Conservation (phyloP, 64 coral and sea anemone species). For the Porites australiensis region DNA sequence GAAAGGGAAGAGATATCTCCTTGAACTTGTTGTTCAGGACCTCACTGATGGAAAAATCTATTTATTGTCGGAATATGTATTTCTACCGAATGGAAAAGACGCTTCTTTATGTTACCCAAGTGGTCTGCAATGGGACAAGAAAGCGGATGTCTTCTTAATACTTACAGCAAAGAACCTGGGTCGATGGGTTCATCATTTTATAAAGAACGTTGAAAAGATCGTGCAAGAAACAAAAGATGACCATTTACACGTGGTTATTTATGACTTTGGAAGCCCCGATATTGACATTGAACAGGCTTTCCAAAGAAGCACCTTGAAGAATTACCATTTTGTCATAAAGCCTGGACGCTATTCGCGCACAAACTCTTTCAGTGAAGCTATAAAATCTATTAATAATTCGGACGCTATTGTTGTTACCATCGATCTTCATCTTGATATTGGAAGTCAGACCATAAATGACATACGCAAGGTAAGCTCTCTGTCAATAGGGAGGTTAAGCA, state of each 20-base stretch:
- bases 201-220: slow-evolving; percentile 37
- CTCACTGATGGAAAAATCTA: neutral
- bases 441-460: slow-evolving; percentile 46
- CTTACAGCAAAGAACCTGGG: slow-evolving; percentile 41
- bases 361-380: neutral
- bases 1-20: slow-evolving; percentile 6
- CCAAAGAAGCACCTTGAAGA: neutral
- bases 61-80: slow-evolving; percentile 31
- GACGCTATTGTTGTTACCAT: slow-evolving; percentile 44
- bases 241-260: slow-evolving; percentile 13
- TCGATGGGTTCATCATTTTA: slow-evolving; percentile 44
- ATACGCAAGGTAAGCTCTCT: slow-evolving; percentile 27
- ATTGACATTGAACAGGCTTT: neutral
- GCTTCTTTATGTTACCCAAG: slow-evolving; percentile 13
- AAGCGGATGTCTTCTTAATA: slow-evolving; percentile 7
- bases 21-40: slow-evolving; percentile 16
- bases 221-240: slow-evolving; percentile 43
- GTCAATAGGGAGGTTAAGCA: too few species aligned
- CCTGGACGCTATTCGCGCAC: neutral
- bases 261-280: slow-evolving; percentile 23
- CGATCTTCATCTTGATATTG: slow-evolving; percentile 37
- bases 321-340: neutral
- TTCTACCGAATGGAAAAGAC: slow-evolving; percentile 1
- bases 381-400: neutral
- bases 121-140: slow-evolving; percentile 21